Conservation (phyloP, 2,113 vertebrate species). For the Triplophysa tibetana region DNA sequence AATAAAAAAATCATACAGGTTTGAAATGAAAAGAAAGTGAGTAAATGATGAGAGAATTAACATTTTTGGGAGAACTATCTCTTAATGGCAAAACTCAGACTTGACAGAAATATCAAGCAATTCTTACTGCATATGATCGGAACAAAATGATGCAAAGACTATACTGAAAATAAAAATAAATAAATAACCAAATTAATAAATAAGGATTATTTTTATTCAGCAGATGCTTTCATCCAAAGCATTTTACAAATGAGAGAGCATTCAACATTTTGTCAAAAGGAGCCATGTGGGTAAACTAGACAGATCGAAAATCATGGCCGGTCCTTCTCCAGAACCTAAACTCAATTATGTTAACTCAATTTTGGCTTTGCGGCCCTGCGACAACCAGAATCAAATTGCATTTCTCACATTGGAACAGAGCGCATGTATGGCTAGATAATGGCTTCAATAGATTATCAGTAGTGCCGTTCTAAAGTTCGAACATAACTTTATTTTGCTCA, state of each 20-base stretch:
- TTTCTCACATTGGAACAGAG: background rate
- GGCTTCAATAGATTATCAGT: conserved; percentile 19
- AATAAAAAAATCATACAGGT: no score
- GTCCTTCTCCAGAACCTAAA: conserved; percentile 16
- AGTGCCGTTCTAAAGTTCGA: background rate
- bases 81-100: no score
- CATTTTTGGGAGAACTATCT: no score
- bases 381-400: conserved; percentile 20
- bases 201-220: no score
- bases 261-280: background rate
- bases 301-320: conserved; percentile 5
- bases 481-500: conserved; percentile 5
- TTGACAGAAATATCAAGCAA: no score
- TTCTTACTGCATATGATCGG: no score
- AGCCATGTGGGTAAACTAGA: background rate
- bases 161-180: background rate
- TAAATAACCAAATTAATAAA: no score
- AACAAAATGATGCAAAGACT: no score
- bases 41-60: no score
- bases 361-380: background rate
- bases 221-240: background rate
- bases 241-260: no score
- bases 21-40: no score
- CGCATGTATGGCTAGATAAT: conserved; percentile 10
- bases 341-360: conserved; percentile 23